phyloP scores from a whole-genome alignment of 2,888 invertebrate genomes.

The Meteorus colon region DNA sequence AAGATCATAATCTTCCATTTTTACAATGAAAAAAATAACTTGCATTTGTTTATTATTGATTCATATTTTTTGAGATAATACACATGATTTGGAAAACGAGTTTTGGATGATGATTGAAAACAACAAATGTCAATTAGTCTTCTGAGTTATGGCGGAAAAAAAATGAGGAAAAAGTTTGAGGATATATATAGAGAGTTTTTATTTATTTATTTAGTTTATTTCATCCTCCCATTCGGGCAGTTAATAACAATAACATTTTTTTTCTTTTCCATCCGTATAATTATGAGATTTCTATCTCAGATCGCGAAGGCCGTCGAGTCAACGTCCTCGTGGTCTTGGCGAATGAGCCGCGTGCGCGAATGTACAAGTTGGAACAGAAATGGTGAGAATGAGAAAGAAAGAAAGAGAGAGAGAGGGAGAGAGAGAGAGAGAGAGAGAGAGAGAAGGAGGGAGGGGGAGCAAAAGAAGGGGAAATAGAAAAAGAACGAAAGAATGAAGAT shows the following conservation, averaged over 20 bases:
- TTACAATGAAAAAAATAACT: too few relatives aligned
- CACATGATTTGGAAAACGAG: too few relatives aligned
- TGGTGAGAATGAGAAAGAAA: constrained; percentile 38
- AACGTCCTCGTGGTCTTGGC: constrained; percentile 66
- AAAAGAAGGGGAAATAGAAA: too few relatives aligned
- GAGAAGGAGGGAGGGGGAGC: too few relatives aligned
- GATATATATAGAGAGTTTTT: not conserved
- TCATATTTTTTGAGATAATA: too few relatives aligned
- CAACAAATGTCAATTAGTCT: too few relatives aligned
- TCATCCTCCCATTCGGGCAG: not conserved
- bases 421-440: not conserved
- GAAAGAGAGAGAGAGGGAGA: constrained; percentile 10
- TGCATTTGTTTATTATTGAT: too few relatives aligned
- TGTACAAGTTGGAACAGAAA: constrained; percentile 11
- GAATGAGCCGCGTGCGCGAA: constrained; percentile 51
- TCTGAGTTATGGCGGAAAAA: too few relatives aligned
- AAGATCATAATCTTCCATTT: too few relatives aligned
- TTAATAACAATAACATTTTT: constrained; percentile 39
- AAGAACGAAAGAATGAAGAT: constrained; percentile 35
- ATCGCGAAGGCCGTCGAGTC: constrained; percentile 65
- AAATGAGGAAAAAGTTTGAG: too few relatives aligned
- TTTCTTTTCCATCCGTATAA: constrained; percentile 47
- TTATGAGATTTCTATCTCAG: constrained; percentile 42
- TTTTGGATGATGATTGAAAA: too few relatives aligned
- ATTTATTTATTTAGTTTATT: not conserved